Evolutionary conservation across 2,797 vertebrate species (phyloP), one percentile per base, ranked within the genome.

Genomic region (Rhynchonycteris naso): DNA sequence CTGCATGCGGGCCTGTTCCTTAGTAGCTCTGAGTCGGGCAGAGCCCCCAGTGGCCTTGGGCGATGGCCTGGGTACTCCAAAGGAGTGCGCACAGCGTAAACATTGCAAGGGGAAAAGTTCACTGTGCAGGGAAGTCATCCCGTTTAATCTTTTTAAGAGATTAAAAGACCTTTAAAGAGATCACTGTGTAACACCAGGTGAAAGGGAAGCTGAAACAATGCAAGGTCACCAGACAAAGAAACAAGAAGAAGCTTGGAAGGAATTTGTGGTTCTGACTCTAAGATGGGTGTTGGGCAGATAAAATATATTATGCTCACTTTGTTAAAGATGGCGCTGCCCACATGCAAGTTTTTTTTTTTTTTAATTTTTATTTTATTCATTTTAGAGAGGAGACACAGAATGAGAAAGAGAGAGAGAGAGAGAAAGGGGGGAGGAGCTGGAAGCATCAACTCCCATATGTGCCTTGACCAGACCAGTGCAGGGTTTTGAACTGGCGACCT

Each of bases 91-190:
- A 56, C 68, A 33, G 54, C 58, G 63, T 78, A 63, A 88, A 88
- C 30, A 19, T 75, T 69, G 66, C 90, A 52, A 74, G 63, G 58
- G 68, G 94, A 35, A 93, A 93, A 91, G 92, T 76, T 85, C 95
- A 69, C 68, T 35, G 75, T 80, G 30, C 5, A 83, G 54, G 68
- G 75, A 94, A 76, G 72, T 35, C 11, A 21, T 56, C 56, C 56
- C 63, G 81, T 84, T 65, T 84, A 24, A 59, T 90, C 28, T 82
- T 74, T 76, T 86, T 10, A 74, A 79, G 79, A 81, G 58, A 69
- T 72, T 72, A 28, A 43, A 63, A 61, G 74, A 69, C 69, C 75
- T 69, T 28, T 28, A 12, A 75, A 61, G 35, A 65, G 35, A 68
- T 38, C 71, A 22, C 19, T 30, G 35, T 88, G 80, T 52, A 52